These are phyloP conservation scores for Otolemur garnettii DNA, from an alignment of 2,113 vertebrate genomes.

Conservation along the genomic window DNA sequence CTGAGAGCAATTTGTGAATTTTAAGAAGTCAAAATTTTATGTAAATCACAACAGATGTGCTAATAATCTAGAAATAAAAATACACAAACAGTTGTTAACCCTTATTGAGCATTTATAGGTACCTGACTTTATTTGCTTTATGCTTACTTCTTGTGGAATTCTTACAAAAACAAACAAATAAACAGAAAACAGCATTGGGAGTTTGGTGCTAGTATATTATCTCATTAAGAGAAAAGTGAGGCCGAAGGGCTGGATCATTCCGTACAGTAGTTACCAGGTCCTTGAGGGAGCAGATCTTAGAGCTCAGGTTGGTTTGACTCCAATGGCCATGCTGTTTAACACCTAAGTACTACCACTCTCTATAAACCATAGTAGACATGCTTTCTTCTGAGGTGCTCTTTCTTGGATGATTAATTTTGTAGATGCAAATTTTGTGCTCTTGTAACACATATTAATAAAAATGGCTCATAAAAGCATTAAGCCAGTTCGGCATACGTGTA, in stretches of 20 bases:
- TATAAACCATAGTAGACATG: not conserved
- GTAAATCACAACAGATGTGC: not conserved
- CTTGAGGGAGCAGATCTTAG: not conserved
- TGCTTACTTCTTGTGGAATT: not conserved
- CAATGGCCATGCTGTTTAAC: fast-evolving
- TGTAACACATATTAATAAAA: not conserved
- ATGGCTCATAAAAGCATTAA: conserved; percentile 1
- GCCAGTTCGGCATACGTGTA: not conserved
- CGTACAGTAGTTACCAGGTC: not conserved
- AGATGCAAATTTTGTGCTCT: not conserved
- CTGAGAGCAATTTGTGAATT: too few relatives aligned
- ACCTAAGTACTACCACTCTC: not conserved
- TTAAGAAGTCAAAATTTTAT: not conserved
- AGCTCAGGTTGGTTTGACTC: too few relatives aligned
- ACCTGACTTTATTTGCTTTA: not conserved
- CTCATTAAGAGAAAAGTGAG: not conserved
- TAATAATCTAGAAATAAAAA: not conserved
- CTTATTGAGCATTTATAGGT: not conserved
- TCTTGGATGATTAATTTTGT: not conserved
- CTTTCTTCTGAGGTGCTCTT: not conserved
- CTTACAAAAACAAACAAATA: not conserved
- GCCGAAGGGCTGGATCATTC: not conserved
- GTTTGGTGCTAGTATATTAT: not conserved
- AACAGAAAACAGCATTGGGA: not conserved
- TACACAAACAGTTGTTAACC: not conserved